A percentile compares a stretch with the other conserved stretches of the same genome.
Evolutionary conservation across 2,888 invertebrate species (phyloP).

Genomic region (Hermaeophaga mercurialis): DNA sequence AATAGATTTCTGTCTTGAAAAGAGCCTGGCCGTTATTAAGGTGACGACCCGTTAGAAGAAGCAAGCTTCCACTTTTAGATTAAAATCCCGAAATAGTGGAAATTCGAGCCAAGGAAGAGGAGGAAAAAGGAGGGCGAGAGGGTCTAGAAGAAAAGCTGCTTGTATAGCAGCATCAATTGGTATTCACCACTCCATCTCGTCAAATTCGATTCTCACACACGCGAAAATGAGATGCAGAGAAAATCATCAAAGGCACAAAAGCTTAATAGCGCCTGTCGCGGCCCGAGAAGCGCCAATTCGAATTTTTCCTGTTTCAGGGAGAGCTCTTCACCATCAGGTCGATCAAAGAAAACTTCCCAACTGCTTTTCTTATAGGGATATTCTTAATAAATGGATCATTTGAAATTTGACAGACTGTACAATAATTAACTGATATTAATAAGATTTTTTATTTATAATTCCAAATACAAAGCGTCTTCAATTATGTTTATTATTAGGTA

Average conservation of each 20-base stretch:
- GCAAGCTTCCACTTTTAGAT: constrained; percentile 32
- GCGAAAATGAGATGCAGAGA: constrained; percentile 60
- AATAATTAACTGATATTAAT: too few species aligned
- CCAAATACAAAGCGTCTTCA: too few species aligned
- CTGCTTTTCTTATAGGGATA: not conserved
- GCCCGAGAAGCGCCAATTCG: constrained; percentile 22
- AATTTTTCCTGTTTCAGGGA: constrained; percentile 23
- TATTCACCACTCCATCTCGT: constrained; percentile 58
- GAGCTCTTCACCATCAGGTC: not conserved
- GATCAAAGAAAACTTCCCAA: constrained; percentile 2
- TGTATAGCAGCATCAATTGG: constrained; percentile 54
- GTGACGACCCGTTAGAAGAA: too few species aligned
- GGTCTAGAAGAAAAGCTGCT: constrained; percentile 48
- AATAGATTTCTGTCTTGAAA: too few species aligned
- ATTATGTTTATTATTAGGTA: too few species aligned
- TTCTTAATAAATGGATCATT: not conserved
- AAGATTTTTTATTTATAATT: too few species aligned
- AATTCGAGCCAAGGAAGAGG: constrained; percentile 35
- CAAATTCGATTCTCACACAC: constrained; percentile 58
- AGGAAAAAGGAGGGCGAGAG: constrained; percentile 26
- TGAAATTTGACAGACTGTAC: too few species aligned
- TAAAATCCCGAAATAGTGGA: constrained; percentile 41
- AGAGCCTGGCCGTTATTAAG: too few species aligned
- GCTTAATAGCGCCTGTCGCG: constrained; percentile 54
- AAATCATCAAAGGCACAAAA: constrained; percentile 60